Evolutionary conservation across 2,113 vertebrate genomes (phyloP), one percentile per base, ranked within the genome.

Genomic region (Australoheros scitulus): DNA sequence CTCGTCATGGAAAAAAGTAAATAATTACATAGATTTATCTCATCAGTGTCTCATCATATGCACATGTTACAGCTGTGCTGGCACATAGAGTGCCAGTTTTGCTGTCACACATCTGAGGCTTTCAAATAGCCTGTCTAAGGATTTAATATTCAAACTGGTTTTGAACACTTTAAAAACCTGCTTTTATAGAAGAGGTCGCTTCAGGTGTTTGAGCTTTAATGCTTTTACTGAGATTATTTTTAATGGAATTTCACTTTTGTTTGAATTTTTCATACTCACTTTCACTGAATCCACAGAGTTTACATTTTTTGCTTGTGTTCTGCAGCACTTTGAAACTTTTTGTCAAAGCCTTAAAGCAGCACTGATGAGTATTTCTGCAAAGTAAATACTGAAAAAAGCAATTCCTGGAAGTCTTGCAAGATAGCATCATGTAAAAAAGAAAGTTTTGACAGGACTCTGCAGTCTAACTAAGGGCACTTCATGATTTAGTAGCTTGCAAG

Each of bases 21-120:
- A 76, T 85, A 72, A 84, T 26, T 58, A 22, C 29, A 85, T 57
- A 75, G 61, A 68, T 57, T n/a, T 10, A 57, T n/a, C 65, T 85
- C 72, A 29, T 82, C 34, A 70, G 4, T 74, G 65, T 77, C 79
- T 89, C 61, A 68, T 80, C 34, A 80, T 56, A 50, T 7, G 18
- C 59, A 57, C 11, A 61, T 1, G 6, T 61, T 22, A 34, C 20
- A 72, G 58, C 17, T 61, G 20, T n/a, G 56, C 9, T 65, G 61
- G 15, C 43, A 68, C n/a, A 38, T 11, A 0, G 29, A 55, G 43
- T 13, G 3, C 9, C 13, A 1, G 22, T 57, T 24, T 59, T n/a
- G 6, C 75, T 26, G 13, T 58, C 56, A 80, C 2, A 59, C 3
- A 58, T 72, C 9, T 18, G 70, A 36, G 9, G 26, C 22, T 72